A percentile compares a stretch with the other conserved stretches of the same genome.
These are phyloP conservation scores for Malurus cyaneus DNA, from an alignment of 2,113 vertebrate genomes.

Conservation along the genomic window DNA sequence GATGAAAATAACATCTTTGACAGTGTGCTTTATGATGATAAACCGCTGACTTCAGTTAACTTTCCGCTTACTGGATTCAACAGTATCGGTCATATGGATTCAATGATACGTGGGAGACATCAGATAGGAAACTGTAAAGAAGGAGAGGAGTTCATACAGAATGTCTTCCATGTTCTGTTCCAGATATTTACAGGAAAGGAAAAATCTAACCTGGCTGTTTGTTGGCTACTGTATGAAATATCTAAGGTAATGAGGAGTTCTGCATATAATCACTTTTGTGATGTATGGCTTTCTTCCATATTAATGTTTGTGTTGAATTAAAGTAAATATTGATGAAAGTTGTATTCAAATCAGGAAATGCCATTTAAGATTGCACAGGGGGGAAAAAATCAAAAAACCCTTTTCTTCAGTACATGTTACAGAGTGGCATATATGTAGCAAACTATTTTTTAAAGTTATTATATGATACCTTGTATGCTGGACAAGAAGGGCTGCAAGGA, in stretches of 20 bases:
- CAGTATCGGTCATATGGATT: conserved; percentile 82
- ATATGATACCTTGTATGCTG: neutral
- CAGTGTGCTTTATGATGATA: conserved; percentile 52
- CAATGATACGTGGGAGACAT: conserved; percentile 63
- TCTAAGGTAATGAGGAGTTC: conserved; percentile 80
- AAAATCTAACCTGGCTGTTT: conserved; percentile 75
- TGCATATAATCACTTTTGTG: neutral
- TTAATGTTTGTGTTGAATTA: neutral
- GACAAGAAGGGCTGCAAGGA: neutral
- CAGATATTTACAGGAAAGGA: conserved; percentile 76
- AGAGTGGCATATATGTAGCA: neutral
- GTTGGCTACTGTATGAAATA: conserved; percentile 90
- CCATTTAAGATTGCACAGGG: neutral
- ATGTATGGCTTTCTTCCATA: neutral
- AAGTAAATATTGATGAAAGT: neutral
- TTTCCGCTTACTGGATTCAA: conserved; percentile 73
- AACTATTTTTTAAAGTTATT: neutral
- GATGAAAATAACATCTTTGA: conserved; percentile 84
- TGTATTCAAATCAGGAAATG: neutral
- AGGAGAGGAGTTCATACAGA: conserved; percentile 88
- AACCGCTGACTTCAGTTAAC: conserved; percentile 75
- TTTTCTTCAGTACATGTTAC: neutral
- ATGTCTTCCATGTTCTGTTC: conserved; percentile 78
- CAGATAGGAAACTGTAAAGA: conserved; percentile 79
- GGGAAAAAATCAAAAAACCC: neutral